A percentile compares a stretch with the other conserved stretches of the same genome.
Conservation (phyloP, 2,113 vertebrate species). For the Sinocyclocheilus rhinocerous region DNA sequence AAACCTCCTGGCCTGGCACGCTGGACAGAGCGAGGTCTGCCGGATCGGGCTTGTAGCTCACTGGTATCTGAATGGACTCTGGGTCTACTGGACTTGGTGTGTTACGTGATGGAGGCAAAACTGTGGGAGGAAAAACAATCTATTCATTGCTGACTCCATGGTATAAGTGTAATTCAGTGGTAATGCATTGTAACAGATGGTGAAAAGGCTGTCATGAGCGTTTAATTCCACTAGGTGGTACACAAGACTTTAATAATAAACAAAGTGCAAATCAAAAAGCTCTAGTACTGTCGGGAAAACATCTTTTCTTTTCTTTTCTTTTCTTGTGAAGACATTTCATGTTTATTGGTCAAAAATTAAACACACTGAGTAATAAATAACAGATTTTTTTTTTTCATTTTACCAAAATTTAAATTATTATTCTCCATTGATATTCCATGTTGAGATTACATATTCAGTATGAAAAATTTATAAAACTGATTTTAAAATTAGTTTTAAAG, state of each 20-base stretch:
- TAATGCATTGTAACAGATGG: background rate
- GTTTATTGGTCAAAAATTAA: background rate
- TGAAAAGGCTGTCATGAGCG: background rate
- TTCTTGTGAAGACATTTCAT: background rate
- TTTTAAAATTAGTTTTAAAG: background rate
- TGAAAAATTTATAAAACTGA: background rate
- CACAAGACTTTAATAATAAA: constrained; percentile 10
- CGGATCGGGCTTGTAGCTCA: constrained; percentile 85
- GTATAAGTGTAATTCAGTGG: background rate
- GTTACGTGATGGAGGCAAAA: constrained; percentile 82
- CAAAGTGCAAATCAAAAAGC: background rate
- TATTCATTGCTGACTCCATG: background rate
- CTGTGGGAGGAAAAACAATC: constrained; percentile 44
- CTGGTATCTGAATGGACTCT: constrained; percentile 84
- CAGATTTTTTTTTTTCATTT: background rate
- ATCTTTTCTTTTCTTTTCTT: background rate
- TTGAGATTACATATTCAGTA: background rate
- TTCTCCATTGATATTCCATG: background rate
- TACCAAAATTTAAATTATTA: background rate
- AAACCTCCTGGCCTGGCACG: constrained; percentile 89
- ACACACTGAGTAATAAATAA: background rate
- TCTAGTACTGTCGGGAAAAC: background rate
- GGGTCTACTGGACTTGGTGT: constrained; percentile 88
- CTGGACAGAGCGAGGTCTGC: constrained; percentile 88
- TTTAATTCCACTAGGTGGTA: constrained; percentile 42